Conservation (phyloP, 2,888 invertebrate species). For the Drosophila colorata region DNA sequence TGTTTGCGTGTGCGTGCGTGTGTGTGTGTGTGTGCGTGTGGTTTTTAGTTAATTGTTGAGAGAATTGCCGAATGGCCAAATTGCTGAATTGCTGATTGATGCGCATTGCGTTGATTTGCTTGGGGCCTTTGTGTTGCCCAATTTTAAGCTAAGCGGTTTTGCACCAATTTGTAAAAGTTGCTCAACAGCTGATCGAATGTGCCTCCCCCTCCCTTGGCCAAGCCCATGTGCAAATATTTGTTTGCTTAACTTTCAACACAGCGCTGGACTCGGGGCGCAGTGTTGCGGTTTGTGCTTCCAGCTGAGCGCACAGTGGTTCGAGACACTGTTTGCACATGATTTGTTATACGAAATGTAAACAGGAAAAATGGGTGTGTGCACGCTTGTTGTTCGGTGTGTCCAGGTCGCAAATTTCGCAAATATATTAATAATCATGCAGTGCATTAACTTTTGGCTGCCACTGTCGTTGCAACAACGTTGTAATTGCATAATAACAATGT, state of each 20-base stretch:
- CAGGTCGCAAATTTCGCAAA: constrained; percentile 40
- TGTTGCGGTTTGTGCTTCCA: constrained; percentile 30
- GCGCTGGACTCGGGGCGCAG: constrained; percentile 12
- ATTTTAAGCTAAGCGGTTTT: constrained; percentile 57
- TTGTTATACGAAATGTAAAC: constrained; percentile 72
- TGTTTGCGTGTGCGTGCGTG: background rate
- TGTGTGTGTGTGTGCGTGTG: constrained; percentile 23
- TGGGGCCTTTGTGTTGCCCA: constrained; percentile 51
- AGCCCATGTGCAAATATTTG: constrained; percentile 67
- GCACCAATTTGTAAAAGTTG: constrained; percentile 31
- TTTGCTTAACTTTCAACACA: constrained; percentile 33
- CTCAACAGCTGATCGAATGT: constrained; percentile 22
- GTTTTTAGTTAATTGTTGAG: constrained; percentile 70
- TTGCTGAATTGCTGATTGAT: constrained; percentile 48
- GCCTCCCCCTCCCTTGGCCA: background rate
- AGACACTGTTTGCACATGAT: constrained; percentile 73
- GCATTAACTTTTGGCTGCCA: constrained; percentile 67
- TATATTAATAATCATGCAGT: constrained; percentile 73
- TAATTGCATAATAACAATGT: constrained; percentile 78
- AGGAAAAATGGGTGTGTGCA: constrained; percentile 9
- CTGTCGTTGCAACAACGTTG: constrained; percentile 48
- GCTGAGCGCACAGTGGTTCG: constrained; percentile 32
- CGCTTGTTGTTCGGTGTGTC: constrained; percentile 1
- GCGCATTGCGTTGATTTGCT: constrained; percentile 66
- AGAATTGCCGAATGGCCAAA: constrained; percentile 55